These are phyloP conservation scores for Bombus sibiricus DNA, from an alignment of 1,140 invertebrate species.

Conservation along the genomic window DNA sequence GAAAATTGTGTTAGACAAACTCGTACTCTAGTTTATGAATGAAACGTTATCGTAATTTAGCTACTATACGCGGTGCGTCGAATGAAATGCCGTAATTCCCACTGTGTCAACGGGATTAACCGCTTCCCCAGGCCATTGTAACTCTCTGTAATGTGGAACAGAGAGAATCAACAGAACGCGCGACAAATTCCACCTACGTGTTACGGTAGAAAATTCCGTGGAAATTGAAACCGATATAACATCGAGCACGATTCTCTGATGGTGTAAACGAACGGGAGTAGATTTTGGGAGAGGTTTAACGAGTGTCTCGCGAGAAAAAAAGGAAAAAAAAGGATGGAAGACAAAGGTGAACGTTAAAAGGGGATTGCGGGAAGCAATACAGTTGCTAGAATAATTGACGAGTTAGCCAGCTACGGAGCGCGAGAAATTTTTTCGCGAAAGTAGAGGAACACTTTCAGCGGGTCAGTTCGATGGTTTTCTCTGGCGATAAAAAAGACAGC, in stretches of 20 bases:
- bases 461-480: neutral
- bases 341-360: too few relatives aligned
- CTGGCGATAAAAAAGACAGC: neutral
- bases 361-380: neutral
- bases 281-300: too few relatives aligned
- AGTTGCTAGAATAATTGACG: slow-evolving; percentile 54
- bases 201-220: neutral
- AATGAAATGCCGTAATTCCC: slow-evolving; percentile 17
- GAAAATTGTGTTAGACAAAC: slow-evolving; percentile 21
- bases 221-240: neutral
- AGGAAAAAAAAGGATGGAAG: too few relatives aligned
- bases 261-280: too few relatives aligned
- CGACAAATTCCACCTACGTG: neutral
- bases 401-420: slow-evolving; percentile 31
- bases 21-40: neutral
- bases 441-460: slow-evolving; percentile 52
- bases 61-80: neutral
- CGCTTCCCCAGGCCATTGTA: neutral
- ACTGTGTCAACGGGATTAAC: slow-evolving; percentile 4
- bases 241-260: neutral
- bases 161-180: neutral
- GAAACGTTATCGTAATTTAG: slow-evolving; percentile 19
- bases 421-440: slow-evolving; percentile 38
- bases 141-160: neutral
- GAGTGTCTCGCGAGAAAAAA: too few relatives aligned